A percentile compares a stretch with the other conserved stretches of the same genome.
Conservation (phyloP, 2,888 invertebrate species). For the Oligia latruncula region DNA sequence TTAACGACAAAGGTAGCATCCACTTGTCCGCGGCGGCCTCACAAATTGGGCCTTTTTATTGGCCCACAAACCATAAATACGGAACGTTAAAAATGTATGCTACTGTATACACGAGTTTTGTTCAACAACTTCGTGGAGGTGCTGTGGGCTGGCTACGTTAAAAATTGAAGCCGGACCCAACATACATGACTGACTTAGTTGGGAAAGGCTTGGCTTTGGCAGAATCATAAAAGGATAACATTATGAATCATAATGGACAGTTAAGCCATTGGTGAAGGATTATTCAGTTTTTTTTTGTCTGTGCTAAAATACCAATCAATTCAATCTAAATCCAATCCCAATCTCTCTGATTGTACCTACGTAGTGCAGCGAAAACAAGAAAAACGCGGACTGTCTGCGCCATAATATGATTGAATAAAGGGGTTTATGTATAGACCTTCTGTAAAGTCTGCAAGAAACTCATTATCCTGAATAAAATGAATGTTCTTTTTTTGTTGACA, state of each 20-base stretch:
- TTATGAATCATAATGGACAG: too few relatives aligned
- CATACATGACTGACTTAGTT: neutral
- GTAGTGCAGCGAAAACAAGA: too few relatives aligned
- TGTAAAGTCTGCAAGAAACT: neutral
- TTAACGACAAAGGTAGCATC: conserved; percentile 50
- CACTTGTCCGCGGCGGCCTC: conserved; percentile 55
- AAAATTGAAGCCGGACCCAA: neutral
- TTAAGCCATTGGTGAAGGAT: too few relatives aligned
- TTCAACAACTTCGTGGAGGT: neutral
- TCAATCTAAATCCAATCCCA: too few relatives aligned
- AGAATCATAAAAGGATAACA: too few relatives aligned
- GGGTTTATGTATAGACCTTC: too few relatives aligned
- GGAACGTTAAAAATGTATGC: conserved; percentile 28
- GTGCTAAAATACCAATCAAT: too few relatives aligned
- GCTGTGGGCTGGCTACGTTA: neutral
- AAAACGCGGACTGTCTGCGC: too few relatives aligned
- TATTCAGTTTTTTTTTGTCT: too few relatives aligned
- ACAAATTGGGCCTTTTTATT: conserved; percentile 58
- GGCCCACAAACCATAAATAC: conserved; percentile 30
- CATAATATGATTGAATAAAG: too few relatives aligned
- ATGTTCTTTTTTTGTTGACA: neutral
- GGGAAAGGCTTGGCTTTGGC: neutral
- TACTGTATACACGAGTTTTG: neutral
- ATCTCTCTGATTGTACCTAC: too few relatives aligned
- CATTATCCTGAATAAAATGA: neutral